Evolutionary conservation across 2,797 vertebrate genomes (phyloP).

Genomic region (Rhinichthys osculus): DNA sequence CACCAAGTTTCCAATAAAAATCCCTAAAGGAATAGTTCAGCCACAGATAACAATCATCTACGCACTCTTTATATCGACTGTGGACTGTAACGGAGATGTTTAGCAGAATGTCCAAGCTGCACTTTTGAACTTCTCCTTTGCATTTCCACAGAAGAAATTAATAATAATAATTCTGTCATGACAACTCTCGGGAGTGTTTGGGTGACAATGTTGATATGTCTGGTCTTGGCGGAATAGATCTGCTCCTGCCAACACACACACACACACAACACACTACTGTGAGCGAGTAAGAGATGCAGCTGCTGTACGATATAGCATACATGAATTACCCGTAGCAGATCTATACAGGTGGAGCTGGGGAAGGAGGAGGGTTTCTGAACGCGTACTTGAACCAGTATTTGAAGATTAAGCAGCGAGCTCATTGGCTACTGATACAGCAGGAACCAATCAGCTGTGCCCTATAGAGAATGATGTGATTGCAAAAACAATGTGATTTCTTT

Average conservation of each 20-base stretch:
- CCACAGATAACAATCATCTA: not conserved
- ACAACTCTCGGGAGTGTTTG: too few relatives aligned
- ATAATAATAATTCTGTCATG: not conserved
- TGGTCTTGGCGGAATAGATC: not conserved
- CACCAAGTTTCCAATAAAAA: constrained; percentile 17
- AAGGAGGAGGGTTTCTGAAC: not conserved
- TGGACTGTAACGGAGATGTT: not conserved
- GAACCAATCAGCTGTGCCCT: too few relatives aligned
- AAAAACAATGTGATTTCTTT: too few relatives aligned
- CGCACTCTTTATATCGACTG: not conserved
- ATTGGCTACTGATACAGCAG: too few relatives aligned
- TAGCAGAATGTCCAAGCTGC: not conserved
- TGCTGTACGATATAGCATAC: not conserved
- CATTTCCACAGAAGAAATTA: not conserved
- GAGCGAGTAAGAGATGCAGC: not conserved
- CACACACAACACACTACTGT: not conserved
- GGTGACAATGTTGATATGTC: not conserved
- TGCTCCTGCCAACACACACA: not conserved
- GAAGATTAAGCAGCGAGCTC: too few relatives aligned
- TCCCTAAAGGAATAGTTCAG: constrained; percentile 3
- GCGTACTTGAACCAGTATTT: too few relatives aligned
- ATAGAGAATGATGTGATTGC: too few relatives aligned
- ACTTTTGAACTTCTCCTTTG: not conserved
- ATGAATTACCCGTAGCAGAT: not conserved
- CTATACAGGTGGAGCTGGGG: not conserved